A percentile compares a stretch with the other conserved stretches of the same genome.
Conservation (phyloP, 2,888 invertebrate species). For the Platycnemis pennipes region DNA sequence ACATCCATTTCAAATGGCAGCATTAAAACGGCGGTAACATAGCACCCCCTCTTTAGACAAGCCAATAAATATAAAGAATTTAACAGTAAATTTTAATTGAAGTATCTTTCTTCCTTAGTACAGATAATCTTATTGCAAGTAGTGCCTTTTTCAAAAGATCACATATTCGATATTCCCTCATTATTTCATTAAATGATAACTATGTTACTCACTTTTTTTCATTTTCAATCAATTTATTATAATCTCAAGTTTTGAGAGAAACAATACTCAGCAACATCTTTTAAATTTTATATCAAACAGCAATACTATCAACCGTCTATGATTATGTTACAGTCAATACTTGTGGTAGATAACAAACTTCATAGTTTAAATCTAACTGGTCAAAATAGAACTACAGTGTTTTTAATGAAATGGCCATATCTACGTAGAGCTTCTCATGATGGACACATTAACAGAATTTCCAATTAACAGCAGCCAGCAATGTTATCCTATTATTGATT, state of each 20-base stretch:
- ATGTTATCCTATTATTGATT: not conserved
- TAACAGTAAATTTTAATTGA: not conserved
- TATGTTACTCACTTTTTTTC: constrained; percentile 31
- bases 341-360: constrained; percentile 23
- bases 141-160: constrained; percentile 14
- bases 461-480: not conserved
- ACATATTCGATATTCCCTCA: constrained; percentile 33
- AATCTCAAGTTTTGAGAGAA: constrained; percentile 31
- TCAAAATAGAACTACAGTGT: constrained; percentile 9
- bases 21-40: constrained; percentile 37
- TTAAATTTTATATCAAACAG: constrained; percentile 36
- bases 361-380: not conserved
- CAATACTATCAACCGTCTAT: constrained; percentile 29
- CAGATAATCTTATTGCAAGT: constrained; percentile 42
- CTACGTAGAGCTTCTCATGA: not conserved
- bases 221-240: not conserved
- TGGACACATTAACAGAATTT: not conserved
- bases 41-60: constrained; percentile 10
- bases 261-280: constrained; percentile 13
- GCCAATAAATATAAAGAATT: constrained; percentile 48
- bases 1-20: constrained; percentile 52
- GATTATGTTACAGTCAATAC: constrained; percentile 35
- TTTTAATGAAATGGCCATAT: constrained; percentile 8
- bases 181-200: not conserved
- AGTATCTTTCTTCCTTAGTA: not conserved